Evolutionary conservation across 1,140 invertebrate genomes (phyloP).

Genomic region (Schlechtendalia chinensis): DNA sequence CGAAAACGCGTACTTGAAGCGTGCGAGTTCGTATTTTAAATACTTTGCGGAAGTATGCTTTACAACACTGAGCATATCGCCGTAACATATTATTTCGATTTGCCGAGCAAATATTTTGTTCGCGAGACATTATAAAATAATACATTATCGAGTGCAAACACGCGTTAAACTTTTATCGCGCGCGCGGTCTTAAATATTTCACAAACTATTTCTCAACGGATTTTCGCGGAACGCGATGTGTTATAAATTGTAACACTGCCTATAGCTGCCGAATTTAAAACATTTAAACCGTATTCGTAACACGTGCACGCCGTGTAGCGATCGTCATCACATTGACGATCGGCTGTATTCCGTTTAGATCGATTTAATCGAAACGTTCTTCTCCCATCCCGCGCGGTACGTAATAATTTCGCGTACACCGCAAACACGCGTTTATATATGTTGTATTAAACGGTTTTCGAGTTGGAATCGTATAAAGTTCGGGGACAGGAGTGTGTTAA

Average conservation of each 20-base stretch:
- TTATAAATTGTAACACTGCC: not conserved
- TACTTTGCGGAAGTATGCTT: no score
- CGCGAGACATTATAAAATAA: not conserved
- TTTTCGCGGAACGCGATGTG: not conserved
- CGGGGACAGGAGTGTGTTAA: conserved; percentile 5
- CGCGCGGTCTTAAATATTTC: not conserved
- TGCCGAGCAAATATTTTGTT: not conserved
- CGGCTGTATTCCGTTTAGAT: no score
- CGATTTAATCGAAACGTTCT: no score
- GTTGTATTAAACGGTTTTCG: conserved; percentile 20
- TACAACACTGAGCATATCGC: no score
- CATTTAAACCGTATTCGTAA: no score
- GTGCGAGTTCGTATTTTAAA: not conserved
- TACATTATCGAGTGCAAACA: not conserved
- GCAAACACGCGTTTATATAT: not conserved
- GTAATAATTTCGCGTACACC: not conserved
- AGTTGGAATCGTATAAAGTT: not conserved
- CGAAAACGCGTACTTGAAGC: no score
- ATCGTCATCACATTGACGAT: no score
- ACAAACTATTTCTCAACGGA: not conserved
- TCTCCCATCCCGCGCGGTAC: not conserved
- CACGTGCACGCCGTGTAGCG: no score
- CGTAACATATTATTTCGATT: conserved; percentile 5
- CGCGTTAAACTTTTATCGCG: not conserved
- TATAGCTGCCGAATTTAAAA: no score